These are phyloP conservation scores for human DNA, from an alignment of 2,113 vertebrate species.

Conservation along the genomic window DNA sequence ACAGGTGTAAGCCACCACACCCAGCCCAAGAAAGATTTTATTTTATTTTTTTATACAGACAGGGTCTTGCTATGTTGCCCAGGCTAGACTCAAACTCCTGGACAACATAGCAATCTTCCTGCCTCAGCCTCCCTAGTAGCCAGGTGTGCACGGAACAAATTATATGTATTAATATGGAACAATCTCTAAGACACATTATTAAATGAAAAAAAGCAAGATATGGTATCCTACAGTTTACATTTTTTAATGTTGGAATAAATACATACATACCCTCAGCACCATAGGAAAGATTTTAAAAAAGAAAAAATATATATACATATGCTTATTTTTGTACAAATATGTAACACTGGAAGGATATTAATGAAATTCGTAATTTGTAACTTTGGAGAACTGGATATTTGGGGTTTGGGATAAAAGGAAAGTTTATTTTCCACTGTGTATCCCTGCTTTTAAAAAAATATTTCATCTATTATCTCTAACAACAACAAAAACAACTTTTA, in stretches of 20 bases:
- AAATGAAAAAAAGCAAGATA: slow-evolving; percentile 28
- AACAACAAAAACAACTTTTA: background rate
- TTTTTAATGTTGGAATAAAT: background rate
- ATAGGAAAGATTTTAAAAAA: too few species aligned
- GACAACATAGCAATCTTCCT: background rate
- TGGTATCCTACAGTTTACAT: background rate
- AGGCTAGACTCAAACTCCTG: background rate
- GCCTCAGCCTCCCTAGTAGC: background rate
- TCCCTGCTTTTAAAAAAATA: background rate
- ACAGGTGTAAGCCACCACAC: too few species aligned
- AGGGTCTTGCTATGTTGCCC: background rate
- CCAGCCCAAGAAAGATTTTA: background rate
- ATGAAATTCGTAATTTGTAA: background rate
- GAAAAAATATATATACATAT: too few species aligned
- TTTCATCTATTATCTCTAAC: background rate
- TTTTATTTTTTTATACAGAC: background rate
- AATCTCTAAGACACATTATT: background rate
- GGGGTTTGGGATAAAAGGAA: background rate
- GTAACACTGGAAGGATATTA: slow-evolving; percentile 5
- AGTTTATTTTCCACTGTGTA: background rate
- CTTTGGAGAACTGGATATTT: slow-evolving; percentile 11
- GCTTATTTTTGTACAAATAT: background rate
- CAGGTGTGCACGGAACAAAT: background rate
- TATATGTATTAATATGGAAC: background rate
- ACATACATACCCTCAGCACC: too few species aligned